These are phyloP conservation scores for Dicerorhinus sumatrensis DNA, from an alignment of 2,113 vertebrate genomes.

Conservation along the genomic window DNA sequence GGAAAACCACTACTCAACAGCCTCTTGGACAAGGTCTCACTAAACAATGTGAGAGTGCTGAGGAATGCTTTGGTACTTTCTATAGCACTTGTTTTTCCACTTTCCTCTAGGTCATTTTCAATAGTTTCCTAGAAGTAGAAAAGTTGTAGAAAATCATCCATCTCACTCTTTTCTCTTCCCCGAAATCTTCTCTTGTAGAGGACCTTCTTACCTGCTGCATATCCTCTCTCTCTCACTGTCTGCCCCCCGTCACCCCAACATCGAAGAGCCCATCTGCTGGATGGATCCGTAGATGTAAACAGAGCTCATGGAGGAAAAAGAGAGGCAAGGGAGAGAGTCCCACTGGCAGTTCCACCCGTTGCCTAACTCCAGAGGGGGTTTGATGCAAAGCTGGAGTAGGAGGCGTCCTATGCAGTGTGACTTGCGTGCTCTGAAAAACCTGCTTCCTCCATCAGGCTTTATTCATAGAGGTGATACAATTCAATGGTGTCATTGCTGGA, in stretches of 20 bases:
- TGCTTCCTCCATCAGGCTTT: not conserved
- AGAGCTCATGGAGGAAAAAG: not conserved
- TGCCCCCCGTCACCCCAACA: not conserved
- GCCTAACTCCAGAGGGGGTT: not conserved
- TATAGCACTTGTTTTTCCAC: not conserved
- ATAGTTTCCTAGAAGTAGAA: not conserved
- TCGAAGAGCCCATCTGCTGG: not conserved
- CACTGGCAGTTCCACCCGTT: not conserved
- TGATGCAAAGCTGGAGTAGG: not conserved
- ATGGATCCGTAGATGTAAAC: not conserved
- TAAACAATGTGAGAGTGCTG: not conserved
- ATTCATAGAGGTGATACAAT: not conserved
- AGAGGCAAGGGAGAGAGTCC: not conserved
- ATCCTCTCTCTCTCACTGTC: not conserved
- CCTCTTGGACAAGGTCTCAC: not conserved
- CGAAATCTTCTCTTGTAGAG: not conserved
- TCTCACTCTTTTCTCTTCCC: not conserved
- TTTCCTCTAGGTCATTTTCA: not conserved
- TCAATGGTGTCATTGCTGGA: not conserved
- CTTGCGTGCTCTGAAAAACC: not conserved
- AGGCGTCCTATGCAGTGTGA: not conserved
- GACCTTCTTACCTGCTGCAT: not conserved
- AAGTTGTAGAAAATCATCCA: not conserved
- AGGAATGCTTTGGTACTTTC: slow-evolving; percentile 17
- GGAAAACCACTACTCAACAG: not conserved